phyloP scores from a whole-genome alignment of 2,888 invertebrate species.

The Idaea straminata region DNA sequence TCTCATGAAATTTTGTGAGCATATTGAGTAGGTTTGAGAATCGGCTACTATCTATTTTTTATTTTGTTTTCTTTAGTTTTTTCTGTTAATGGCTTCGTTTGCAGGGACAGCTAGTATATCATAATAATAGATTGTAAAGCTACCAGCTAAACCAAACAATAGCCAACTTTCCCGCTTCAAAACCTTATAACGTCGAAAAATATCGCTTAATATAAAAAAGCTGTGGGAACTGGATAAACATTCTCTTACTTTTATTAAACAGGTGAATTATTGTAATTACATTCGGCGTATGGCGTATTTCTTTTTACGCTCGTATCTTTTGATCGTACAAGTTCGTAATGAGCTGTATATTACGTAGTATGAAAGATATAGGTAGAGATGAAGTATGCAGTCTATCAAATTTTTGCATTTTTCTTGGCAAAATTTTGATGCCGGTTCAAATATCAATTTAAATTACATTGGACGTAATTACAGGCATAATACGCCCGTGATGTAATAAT shows the following conservation, averaged over 20 bases:
- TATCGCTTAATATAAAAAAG: conserved; percentile 28
- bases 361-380: neutral
- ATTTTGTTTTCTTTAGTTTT: too few relatives aligned
- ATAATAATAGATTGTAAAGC: too few relatives aligned
- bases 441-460: too few relatives aligned
- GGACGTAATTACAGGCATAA: too few relatives aligned
- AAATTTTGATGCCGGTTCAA: neutral
- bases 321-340: neutral
- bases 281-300: conserved; percentile 12
- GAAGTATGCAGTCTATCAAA: neutral
- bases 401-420: neutral
- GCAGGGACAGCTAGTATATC: too few relatives aligned
- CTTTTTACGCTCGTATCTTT: neutral
- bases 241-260: conserved; percentile 28
- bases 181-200: conserved; percentile 15
- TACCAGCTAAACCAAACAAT: too few relatives aligned
- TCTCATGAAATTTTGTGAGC: too few relatives aligned
- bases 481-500: too few relatives aligned
- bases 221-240: conserved; percentile 22
- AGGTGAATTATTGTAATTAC: conserved; percentile 24
- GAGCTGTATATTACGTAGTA: neutral
- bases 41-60: too few relatives aligned
- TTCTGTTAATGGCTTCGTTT: too few relatives aligned
- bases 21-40: too few relatives aligned
- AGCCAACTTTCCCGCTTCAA: too few relatives aligned